These are phyloP conservation scores for Malurus leucopterus DNA, from an alignment of 2,797 vertebrate species.

Conservation along the genomic window DNA sequence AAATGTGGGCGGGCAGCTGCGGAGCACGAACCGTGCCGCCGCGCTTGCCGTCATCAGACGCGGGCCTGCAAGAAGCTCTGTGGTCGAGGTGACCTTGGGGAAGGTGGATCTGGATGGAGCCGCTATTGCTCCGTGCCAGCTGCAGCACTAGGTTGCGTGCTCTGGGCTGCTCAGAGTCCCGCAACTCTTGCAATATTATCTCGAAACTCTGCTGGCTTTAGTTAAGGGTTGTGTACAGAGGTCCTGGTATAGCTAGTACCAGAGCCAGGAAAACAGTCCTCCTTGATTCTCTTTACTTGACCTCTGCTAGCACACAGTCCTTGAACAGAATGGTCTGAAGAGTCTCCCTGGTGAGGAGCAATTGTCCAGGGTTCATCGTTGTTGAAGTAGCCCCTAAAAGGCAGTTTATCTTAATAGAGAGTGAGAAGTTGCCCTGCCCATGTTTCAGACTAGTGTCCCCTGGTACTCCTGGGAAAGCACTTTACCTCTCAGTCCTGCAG, in stretches of 20 bases:
- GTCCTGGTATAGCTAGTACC: background rate
- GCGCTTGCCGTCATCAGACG: background rate
- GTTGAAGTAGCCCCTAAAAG: background rate
- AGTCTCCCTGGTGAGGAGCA: background rate
- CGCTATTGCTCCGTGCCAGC: background rate
- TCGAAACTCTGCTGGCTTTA: background rate
- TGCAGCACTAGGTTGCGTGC: background rate
- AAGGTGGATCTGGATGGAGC: background rate
- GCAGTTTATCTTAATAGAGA: background rate
- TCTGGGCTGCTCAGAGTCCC: background rate
- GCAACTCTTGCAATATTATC: background rate
- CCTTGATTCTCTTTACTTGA: background rate
- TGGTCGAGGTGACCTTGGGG: constrained; percentile 12
- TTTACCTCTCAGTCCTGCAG: background rate
- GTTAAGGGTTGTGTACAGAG: background rate
- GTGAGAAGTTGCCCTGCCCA: background rate
- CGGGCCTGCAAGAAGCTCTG: background rate
- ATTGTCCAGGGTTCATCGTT: fast-evolving
- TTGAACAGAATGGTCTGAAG: background rate
- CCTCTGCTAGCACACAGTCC: background rate
- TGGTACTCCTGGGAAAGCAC: background rate
- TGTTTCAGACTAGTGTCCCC: background rate
- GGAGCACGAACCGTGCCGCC: background rate
- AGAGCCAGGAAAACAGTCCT: background rate
- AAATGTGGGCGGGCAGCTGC: background rate